These are phyloP conservation scores for Telenomus remus DNA, from an alignment of 1,140 invertebrate genomes.

Conservation along the genomic window DNA sequence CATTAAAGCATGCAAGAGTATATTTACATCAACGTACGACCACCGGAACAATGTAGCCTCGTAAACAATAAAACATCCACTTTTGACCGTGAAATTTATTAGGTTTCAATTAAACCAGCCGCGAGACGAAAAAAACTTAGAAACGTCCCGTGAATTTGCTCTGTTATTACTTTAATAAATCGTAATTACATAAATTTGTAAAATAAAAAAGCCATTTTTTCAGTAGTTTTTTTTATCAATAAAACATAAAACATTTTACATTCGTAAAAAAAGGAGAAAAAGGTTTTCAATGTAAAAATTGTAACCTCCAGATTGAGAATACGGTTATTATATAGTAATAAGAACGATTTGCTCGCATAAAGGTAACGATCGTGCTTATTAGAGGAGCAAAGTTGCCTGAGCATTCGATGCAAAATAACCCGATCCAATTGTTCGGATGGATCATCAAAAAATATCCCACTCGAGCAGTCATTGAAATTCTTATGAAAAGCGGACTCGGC, in stretches of 20 bases:
- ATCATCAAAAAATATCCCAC: slow-evolving; percentile 22
- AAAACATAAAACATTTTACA: too few relatives aligned
- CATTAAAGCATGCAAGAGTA: slow-evolving; percentile 33
- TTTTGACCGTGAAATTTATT: slow-evolving; percentile 45
- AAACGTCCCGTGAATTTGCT: slow-evolving; percentile 32
- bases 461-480: not conserved
- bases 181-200: slow-evolving; percentile 12
- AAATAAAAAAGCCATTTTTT: too few relatives aligned
- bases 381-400: slow-evolving; percentile 21
- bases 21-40: slow-evolving; percentile 35
- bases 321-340: slow-evolving; percentile 55
- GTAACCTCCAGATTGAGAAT: slow-evolving; percentile 37
- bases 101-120: slow-evolving; percentile 48
- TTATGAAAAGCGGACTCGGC: not conserved
- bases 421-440: slow-evolving; percentile 28
- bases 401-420: slow-evolving; percentile 24
- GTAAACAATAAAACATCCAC: slow-evolving; percentile 50
- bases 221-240: too few relatives aligned
- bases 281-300: slow-evolving; percentile 44
- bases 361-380: slow-evolving; percentile 42
- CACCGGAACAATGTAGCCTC: slow-evolving; percentile 35
- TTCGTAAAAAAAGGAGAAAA: slow-evolving; percentile 12
- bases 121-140: slow-evolving; percentile 33
- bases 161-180: slow-evolving; percentile 43
- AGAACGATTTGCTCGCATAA: slow-evolving; percentile 52